Evolutionary conservation across 2,113 vertebrate genomes (phyloP), one percentile per base, ranked within the genome.

Genomic region (Aviceda subcristata): DNA sequence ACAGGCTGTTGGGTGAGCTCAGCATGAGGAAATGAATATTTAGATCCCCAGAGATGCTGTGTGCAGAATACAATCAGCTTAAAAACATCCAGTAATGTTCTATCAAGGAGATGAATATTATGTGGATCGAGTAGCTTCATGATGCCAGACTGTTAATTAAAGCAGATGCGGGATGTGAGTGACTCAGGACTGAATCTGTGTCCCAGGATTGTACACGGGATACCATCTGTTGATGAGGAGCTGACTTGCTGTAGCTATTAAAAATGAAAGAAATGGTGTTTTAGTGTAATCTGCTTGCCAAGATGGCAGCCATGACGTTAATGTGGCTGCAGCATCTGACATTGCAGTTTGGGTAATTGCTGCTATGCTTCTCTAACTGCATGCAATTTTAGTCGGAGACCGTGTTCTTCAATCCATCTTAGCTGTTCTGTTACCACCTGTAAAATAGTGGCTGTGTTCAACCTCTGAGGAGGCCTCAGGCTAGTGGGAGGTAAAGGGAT

Each of bases 171-270:
- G 86, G 76, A 18, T 43, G 34, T 12, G 78, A 75, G 38, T 89
- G 84, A 91, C 69, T 95, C 84, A 59, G 48, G 62, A 11, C 26
- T 21, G 69, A 62, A 85, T 81, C 75, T 5, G 0, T 51, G 66
- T 55, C 92, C 86, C 57, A 14, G 92, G 69, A 36, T 32, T 66
- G 77, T 86, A 32, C 63, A 46, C 0, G 71, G 93, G 93, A 56
- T 85, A 53, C 77, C 89, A 71, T 91, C 95, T 97, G 91, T 83
- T 92, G 92, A n/a, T 72, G 77, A 60, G 68, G 73, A 95, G 50
- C 62, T 62, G 73, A 46, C 66, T 75, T 75, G 50, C 84, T 89
- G 86, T 62, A 75, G 77, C 81, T 79, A 55, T 77, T 79, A 46
- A 88, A 87, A 74, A 46, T 32, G 16, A 27, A 75, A 59, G 77